Evolutionary conservation across 2,888 invertebrate genomes (phyloP).

Genomic region (Clanis bilineata): DNA sequence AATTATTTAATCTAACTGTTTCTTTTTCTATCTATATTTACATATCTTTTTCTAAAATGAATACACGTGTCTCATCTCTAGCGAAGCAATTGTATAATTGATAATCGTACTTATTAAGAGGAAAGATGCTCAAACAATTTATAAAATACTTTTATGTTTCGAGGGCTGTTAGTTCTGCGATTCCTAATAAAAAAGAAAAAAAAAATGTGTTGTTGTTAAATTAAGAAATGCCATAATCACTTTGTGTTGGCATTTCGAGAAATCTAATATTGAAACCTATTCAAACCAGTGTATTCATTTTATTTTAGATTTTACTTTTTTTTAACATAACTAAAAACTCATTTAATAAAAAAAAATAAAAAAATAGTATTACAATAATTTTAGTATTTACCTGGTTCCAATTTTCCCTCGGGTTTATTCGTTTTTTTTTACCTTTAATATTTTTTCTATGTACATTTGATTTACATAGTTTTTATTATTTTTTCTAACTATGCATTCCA

Average conservation of each 20-base stretch:
- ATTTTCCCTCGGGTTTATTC: neutral
- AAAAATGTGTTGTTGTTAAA: too few species aligned
- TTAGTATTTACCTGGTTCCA: neutral
- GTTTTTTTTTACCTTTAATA: neutral
- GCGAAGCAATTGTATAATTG: too few species aligned
- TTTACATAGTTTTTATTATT: too few species aligned
- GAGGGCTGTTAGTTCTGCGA: too few species aligned
- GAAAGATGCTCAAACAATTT: too few species aligned
- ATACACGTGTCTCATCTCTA: neutral
- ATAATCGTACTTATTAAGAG: too few species aligned
- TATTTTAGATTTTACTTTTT: neutral
- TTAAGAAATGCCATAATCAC: neutral
- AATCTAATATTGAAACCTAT: neutral
- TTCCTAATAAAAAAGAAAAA: too few species aligned
- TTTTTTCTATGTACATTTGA: too few species aligned
- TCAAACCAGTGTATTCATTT: neutral
- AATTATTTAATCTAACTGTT: slow-evolving; percentile 21
- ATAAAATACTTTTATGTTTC: too few species aligned
- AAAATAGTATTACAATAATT: neutral
- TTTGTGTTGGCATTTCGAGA: too few species aligned
- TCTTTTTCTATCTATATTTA: slow-evolving; percentile 8
- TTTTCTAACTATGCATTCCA: too few species aligned
- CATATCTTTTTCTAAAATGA: neutral
- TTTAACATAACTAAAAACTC: neutral
- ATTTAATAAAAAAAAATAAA: slow-evolving; percentile 4